Evolutionary conservation across 2,113 vertebrate species (phyloP).

Genomic region (Sphaerodactylus townsendi): DNA sequence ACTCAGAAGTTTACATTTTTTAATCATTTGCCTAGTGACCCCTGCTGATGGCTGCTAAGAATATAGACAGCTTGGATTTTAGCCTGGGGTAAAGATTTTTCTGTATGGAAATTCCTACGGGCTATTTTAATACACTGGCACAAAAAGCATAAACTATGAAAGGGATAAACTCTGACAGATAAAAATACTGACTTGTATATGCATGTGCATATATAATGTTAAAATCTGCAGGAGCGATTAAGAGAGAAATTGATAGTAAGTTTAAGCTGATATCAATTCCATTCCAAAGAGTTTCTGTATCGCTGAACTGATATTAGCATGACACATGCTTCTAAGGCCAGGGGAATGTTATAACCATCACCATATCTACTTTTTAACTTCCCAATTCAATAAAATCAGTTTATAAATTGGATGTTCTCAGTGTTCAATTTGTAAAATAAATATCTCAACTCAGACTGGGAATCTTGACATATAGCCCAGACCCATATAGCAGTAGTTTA

Average conservation of each 20-base stretch:
- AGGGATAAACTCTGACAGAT: conserved; percentile 7
- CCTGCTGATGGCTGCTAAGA: conserved; percentile 1
- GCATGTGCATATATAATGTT: neutral
- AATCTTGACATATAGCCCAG: neutral
- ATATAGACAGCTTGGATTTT: neutral
- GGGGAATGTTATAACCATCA: neutral
- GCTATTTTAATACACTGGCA: neutral
- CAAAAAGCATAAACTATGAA: neutral
- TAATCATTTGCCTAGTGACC: conserved; percentile 6
- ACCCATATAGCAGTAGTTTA: neutral
- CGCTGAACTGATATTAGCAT: neutral
- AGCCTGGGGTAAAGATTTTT: neutral
- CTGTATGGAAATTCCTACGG: neutral
- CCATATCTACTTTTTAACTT: neutral
- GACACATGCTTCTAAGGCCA: neutral
- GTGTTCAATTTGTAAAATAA: neutral
- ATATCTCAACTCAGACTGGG: neutral
- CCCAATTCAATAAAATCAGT: neutral
- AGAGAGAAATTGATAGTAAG: neutral
- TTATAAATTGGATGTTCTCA: neutral
- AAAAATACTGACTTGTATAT: neutral
- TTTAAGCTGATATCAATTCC: neutral
- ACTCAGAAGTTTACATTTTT: neutral
- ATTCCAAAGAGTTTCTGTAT: neutral
- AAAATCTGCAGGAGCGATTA: neutral